Evolutionary conservation across 2,888 invertebrate genomes (phyloP), one percentile per base, ranked within the genome.

Genomic region (Drosophila robusta): DNA sequence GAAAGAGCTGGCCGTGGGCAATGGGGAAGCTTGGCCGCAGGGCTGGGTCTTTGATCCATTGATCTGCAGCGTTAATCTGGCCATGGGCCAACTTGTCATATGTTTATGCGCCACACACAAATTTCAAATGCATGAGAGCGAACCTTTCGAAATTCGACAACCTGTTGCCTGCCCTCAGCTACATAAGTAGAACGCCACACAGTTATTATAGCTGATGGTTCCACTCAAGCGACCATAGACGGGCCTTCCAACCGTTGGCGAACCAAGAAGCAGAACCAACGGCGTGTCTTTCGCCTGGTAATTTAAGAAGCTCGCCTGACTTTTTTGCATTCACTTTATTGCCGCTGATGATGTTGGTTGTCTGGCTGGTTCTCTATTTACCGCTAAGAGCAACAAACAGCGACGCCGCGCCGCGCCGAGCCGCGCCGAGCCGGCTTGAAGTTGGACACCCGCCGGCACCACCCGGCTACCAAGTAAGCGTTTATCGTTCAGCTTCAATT

Each of bases 311-410:
- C 73, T 73, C 65, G 78, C 57, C 70, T 78, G 73, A 70, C 56
- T 76, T 76, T 78, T 78, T 78, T 78, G 80, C 78, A 78, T 78
- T 78, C 78, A 79, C 78, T 79, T 78, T 76, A 79, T 76, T 64
- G 77, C 65, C 45, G 51, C 51, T 64, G 56, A 42, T 62, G 60
- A 41, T 67, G 66, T 57, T 54, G 50, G 52, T 45, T 66, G 62
- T 62, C 65, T 65, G 60, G 51, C 60, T 45, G 60, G 22, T 61
- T 73, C 75, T 80, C 80, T 70, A 70, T 83, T 83, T 83, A 83
- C 82, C 82, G 82, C 87, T 83, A 83, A 86, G 84, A 83, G 82
- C 81, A 86, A 80, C 81, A 83, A 80, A 84, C 80, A 78, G 76
- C 42, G 14, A 55, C 66, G 66, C 77, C n/a, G n/a, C n/a, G n/a